These are phyloP conservation scores for Druon quercuslanigerum DNA, from an alignment of 1,140 invertebrate genomes.

Conservation along the genomic window DNA sequence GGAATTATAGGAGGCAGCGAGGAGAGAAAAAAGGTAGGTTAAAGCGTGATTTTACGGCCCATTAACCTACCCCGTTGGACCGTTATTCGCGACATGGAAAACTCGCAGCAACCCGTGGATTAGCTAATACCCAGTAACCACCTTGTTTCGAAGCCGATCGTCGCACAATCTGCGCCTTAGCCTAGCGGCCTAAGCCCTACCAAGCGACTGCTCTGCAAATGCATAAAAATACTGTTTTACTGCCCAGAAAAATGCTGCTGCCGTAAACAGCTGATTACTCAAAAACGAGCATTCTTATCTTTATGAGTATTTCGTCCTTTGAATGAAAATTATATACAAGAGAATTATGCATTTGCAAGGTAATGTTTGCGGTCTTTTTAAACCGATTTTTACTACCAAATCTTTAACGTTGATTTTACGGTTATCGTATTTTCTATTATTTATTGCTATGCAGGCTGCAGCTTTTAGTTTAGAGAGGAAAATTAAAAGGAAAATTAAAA, in stretches of 20 bases:
- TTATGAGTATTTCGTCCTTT: slow-evolving; percentile 22
- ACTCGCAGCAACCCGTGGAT: slow-evolving; percentile 32
- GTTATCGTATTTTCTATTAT: slow-evolving; percentile 14
- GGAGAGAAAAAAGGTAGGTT: slow-evolving; percentile 38
- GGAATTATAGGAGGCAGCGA: slow-evolving; percentile 32
- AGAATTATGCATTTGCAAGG: slow-evolving; percentile 21
- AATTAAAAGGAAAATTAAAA: no score
- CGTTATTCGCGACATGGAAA: slow-evolving; percentile 41
- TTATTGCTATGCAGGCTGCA: not conserved
- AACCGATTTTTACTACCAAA: slow-evolving; percentile 13
- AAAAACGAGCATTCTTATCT: slow-evolving; percentile 29
- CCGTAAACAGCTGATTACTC: slow-evolving; percentile 21
- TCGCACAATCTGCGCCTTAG: slow-evolving; percentile 13
- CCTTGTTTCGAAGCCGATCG: slow-evolving; percentile 24
- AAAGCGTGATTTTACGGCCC: slow-evolving; percentile 50
- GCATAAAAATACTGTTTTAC: slow-evolving; percentile 22
- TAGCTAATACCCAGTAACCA: slow-evolving; percentile 18
- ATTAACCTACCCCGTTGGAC: slow-evolving; percentile 49
- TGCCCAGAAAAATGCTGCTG: slow-evolving; percentile 2
- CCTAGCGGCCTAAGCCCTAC: not conserved
- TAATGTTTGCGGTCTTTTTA: slow-evolving; percentile 21
- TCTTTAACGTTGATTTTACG: slow-evolving; percentile 5
- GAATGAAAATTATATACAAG: slow-evolving; percentile 23
- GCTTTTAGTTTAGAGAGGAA: not conserved
- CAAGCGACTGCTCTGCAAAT: not conserved